Conservation (phyloP, 1,140 invertebrate genomes). For the Thereuonema tuberculata region DNA sequence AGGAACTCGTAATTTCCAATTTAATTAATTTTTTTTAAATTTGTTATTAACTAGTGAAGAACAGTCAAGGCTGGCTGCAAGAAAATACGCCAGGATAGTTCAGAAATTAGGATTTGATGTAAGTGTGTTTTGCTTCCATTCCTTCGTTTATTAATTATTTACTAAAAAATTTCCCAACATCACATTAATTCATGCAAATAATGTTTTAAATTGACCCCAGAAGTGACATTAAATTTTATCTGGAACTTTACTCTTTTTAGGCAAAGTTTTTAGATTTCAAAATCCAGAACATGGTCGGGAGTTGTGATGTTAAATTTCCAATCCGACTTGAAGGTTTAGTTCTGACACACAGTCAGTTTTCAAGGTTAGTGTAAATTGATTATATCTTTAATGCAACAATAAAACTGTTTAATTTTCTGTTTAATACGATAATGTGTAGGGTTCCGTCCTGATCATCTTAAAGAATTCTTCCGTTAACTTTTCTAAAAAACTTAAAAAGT, state of each 20-base stretch:
- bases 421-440: too few species aligned
- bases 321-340: constrained; percentile 94
- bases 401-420: too few species aligned
- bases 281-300: constrained; percentile 99
- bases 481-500: too few species aligned
- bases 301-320: constrained; percentile 98
- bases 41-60: constrained; percentile 56
- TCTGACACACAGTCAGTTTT: constrained; percentile 93
- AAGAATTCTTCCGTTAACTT: too few species aligned
- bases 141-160: constrained; percentile 5
- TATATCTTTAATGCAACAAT: too few species aligned
- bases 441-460: constrained; percentile 23
- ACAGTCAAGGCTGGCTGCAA: constrained; percentile 84
- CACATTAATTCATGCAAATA: too few species aligned
- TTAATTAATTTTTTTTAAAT: too few species aligned
- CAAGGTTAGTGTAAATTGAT: constrained; percentile 47
- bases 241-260: constrained; percentile 43
- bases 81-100: constrained; percentile 98
- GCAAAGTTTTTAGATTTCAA: constrained; percentile 99
- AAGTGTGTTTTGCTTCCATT: constrained; percentile 33
- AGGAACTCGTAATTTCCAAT: too few species aligned
- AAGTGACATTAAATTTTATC: too few species aligned
- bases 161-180: too few species aligned
- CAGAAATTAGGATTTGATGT: constrained; percentile 95
- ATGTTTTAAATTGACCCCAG: too few species aligned